Evolutionary conservation across 1,140 invertebrate genomes (phyloP).

Genomic region (Adoxophyes honmai): DNA sequence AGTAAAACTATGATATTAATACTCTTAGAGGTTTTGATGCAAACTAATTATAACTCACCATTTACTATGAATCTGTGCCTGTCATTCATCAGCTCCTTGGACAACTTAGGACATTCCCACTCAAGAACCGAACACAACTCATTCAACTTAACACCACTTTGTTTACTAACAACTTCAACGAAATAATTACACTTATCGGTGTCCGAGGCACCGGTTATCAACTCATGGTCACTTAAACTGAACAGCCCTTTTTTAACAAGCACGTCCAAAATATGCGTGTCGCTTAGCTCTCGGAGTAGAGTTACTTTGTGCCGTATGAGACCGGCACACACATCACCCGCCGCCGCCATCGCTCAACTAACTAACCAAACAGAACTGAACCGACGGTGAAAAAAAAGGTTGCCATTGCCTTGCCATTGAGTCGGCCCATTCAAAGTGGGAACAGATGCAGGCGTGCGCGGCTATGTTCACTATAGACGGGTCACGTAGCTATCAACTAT

Average conservation of each 20-base stretch:
- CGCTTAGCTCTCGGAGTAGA: constrained; percentile 67
- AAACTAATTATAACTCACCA: constrained; percentile 38
- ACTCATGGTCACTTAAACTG: constrained; percentile 64
- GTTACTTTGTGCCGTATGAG: constrained; percentile 63
- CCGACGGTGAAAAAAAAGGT: constrained; percentile 14
- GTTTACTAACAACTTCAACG: constrained; percentile 74
- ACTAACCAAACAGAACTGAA: constrained; percentile 17
- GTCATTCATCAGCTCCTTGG: constrained; percentile 69
- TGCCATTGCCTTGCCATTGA: constrained; percentile 37
- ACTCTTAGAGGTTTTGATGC: no score
- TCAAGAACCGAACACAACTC: constrained; percentile 68
- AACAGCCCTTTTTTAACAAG: constrained; percentile 71
- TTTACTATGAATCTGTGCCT: constrained; percentile 63
- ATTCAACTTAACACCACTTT: constrained; percentile 65
- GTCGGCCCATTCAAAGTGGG: constrained; percentile 53
- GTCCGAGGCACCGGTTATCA: constrained; percentile 64
- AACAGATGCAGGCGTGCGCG: constrained; percentile 51
- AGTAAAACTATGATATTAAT: no score
- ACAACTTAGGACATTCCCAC: constrained; percentile 70
- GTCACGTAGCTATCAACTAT: constrained; percentile 14
- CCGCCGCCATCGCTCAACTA: constrained; percentile 68
- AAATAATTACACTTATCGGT: constrained; percentile 74
- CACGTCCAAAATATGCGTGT: constrained; percentile 70
- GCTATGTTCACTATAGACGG: constrained; percentile 17
- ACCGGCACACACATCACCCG: constrained; percentile 63